Base-by-base conservation (phyloP, 2,888 invertebrate genomes). In the Cryptophagus acutangulus region DNA sequence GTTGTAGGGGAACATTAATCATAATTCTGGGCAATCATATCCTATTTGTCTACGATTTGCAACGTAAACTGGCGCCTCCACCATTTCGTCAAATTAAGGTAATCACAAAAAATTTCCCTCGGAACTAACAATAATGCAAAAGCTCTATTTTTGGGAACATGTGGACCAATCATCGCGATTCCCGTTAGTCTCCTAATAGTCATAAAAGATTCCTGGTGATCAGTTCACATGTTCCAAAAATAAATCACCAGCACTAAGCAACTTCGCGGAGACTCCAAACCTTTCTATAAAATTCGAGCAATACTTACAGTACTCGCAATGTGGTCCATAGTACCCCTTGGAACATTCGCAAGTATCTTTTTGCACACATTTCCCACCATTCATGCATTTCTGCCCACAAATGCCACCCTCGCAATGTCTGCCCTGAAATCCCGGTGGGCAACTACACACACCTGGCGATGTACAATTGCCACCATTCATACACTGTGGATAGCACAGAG, bases 281-380 rank as follows among this genome's bases (percentile, higher is more conserved):
- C 17, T 33, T 15, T 14, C 33, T 13, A 33, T 10, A 12, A 12
- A 12, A 9, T 30, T n/a, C 4, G 13, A 30, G n/a, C 10, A 17
- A 15, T 10, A 9, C 87, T 84, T 74, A 92, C 92, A 91, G 71
- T 84, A 88, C 78, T 93, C 90, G 69, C 93, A 94, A 41, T 83
- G 81, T 34, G 84, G 73, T 42, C 94, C 95, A 63, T 87, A 91
- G 67, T 87, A 94, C 29, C 94, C 94, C 65, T 85, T 88, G 1
- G 87, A 80, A 69, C 94, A 95, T 57, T 87, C 85, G 62, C 95
- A 95, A 16, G 85, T 88, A 66, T 94, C 93, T 68, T 92, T 93
- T 66, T 92, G 91, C 55, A 93, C 81, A 65, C 95, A 95, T 69
- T 91, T 91, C 2, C 95, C 95, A 13, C 93, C 92, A 66, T 95